phyloP scores from a whole-genome alignment of 2,888 invertebrate genomes.

The Caenorhabditis becei region DNA sequence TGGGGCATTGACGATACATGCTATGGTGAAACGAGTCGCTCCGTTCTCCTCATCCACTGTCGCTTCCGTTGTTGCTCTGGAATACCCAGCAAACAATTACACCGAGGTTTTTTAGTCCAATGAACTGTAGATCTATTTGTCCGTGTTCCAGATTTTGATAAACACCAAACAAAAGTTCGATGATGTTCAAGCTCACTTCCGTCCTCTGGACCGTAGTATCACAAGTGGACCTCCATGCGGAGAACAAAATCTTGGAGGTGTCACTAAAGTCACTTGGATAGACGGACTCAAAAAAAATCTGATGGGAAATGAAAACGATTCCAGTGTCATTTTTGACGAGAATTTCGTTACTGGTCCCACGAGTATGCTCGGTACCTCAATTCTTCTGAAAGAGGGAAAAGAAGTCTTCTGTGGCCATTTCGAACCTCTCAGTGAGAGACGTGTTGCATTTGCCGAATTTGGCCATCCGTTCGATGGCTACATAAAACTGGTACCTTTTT shows the following conservation, averaged over 20 bases:
- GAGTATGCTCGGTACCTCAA: constrained; percentile 58
- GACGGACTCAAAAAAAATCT: constrained; percentile 47
- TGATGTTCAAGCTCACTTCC: constrained; percentile 61
- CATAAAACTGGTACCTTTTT: constrained; percentile 60
- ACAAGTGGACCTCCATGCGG: constrained; percentile 72
- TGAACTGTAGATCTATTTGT: not conserved
- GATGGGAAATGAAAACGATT: constrained; percentile 63
- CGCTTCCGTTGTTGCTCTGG: constrained; percentile 71
- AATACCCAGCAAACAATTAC: constrained; percentile 74
- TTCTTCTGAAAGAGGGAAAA: constrained; percentile 59
- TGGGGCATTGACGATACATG: constrained; percentile 69
- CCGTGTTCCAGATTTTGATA: constrained; percentile 64
- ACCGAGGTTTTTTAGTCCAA: constrained; percentile 63
- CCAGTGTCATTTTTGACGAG: constrained; percentile 65
- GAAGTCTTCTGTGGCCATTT: constrained; percentile 71
- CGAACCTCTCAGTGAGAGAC: constrained; percentile 60
- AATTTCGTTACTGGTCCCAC: constrained; percentile 63
- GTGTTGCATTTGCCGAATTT: constrained; percentile 64
- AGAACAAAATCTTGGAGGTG: constrained; percentile 68
- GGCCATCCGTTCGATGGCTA: constrained; percentile 66
- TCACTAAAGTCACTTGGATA: constrained; percentile 63
- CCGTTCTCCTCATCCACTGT: constrained; percentile 63
- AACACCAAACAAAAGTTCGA: constrained; percentile 67
- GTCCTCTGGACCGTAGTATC: constrained; percentile 68
- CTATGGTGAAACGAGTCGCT: constrained; percentile 62